Conservation (phyloP, 2,113 vertebrate species). For the Laticauda laticaudata region DNA sequence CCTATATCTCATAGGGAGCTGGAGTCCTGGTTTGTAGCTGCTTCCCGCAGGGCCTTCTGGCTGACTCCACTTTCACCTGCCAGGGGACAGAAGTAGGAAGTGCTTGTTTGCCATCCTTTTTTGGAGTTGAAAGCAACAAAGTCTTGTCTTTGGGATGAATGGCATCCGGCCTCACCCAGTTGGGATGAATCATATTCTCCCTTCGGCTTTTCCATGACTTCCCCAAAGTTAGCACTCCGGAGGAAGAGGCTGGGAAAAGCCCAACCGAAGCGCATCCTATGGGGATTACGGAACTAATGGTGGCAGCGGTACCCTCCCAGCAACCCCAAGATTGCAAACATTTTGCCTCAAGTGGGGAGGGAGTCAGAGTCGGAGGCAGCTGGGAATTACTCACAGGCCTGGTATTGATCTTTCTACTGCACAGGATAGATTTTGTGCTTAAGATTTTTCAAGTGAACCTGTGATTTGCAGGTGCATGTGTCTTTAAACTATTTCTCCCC, state of each 20-base stretch:
- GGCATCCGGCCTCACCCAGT: neutral
- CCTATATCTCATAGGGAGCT: neutral
- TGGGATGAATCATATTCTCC: conserved; percentile 10
- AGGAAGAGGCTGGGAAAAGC: neutral
- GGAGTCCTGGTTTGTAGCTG: neutral
- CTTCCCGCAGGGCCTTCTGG: neutral
- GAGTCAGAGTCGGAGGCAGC: neutral
- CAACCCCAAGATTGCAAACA: neutral
- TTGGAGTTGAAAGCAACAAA: neutral
- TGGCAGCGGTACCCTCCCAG: too few relatives aligned
- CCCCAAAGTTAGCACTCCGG: neutral
- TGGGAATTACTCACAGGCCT: neutral
- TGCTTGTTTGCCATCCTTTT: neutral
- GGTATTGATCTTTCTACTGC: neutral
- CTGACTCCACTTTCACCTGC: neutral
- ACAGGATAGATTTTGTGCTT: neutral
- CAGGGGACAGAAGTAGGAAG: neutral
- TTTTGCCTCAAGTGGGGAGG: neutral
- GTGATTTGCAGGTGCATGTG: neutral
- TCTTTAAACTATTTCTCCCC: neutral
- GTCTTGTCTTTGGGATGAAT: neutral
- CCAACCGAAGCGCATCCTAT: neutral
- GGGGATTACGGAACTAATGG: neutral
- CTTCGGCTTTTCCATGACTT: neutral
- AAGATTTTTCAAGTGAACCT: neutral